Evolutionary conservation across 2,113 vertebrate genomes (phyloP).

Genomic region (Coregonus clupeaformis): DNA sequence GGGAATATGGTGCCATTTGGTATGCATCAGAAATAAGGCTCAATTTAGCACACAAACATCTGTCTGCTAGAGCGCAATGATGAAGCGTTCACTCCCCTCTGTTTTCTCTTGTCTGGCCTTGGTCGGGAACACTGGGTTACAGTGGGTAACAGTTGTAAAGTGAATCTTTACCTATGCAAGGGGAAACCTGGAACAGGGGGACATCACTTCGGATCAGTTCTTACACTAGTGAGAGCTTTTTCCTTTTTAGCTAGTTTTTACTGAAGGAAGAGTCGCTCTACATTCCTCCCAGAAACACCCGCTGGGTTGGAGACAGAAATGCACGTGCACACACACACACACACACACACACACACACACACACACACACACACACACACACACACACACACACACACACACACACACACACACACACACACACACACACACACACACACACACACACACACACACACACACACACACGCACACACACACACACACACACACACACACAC

Average conservation of each 20-base stretch:
- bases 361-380: background rate
- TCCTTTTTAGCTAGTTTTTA: constrained; percentile 32
- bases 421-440: no score
- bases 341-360: background rate
- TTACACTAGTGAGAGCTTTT: constrained; percentile 31
- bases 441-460: background rate
- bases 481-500: background rate
- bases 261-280: background rate
- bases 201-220: constrained; percentile 48
- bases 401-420: background rate
- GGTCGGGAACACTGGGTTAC: constrained; percentile 12
- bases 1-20: background rate
- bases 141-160: constrained; percentile 14
- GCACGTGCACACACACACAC: background rate
- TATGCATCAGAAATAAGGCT: constrained; percentile 2
- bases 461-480: background rate
- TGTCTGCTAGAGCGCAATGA: constrained; percentile 52
- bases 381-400: no score
- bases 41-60: constrained; percentile 60
- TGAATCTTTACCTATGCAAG: constrained; percentile 42
- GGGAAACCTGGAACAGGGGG: constrained; percentile 45
- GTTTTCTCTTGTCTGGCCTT: constrained; percentile 28
- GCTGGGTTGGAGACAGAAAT: background rate
- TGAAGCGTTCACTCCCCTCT: constrained; percentile 31
- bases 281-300: constrained; percentile 20